Percentiles rank a stretch among this genome's conserved stretches.
These are phyloP conservation scores for Taeniopygia guttata DNA, from an alignment of 2,797 vertebrate species.

Conservation along the genomic window DNA sequence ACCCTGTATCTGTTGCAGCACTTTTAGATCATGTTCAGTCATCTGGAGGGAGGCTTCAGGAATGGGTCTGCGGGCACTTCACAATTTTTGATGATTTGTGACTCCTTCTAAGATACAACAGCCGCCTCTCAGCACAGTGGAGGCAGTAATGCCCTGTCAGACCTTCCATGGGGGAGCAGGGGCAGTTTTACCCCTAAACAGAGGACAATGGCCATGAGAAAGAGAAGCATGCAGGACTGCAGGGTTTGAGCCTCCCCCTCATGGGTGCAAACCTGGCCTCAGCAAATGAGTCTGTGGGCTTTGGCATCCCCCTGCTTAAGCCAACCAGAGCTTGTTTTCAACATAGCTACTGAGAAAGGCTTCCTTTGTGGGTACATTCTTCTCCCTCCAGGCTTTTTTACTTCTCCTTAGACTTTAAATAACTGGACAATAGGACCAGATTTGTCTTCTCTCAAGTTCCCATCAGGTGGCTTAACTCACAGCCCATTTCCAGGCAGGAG, in stretches of 20 bases:
- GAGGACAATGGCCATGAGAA: background rate
- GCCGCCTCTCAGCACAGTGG: rapidly evolving
- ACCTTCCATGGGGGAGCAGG: rapidly evolving
- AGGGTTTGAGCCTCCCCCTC: background rate
- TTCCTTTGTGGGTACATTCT: background rate
- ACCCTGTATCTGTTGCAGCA: background rate
- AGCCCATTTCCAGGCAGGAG: background rate
- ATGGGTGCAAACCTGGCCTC: background rate
- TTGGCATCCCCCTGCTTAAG: background rate
- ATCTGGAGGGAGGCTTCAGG: background rate
- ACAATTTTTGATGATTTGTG: background rate
- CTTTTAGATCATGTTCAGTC: background rate
- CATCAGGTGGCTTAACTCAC: background rate
- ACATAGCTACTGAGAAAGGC: background rate
- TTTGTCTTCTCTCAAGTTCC: background rate
- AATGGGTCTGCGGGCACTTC: background rate
- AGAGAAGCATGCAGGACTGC: rapidly evolving
- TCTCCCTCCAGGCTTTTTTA: background rate
- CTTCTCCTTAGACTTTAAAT: background rate
- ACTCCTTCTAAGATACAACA: rapidly evolving
- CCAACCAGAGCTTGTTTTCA: background rate
- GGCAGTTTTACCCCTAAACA: background rate
- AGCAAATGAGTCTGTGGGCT: background rate
- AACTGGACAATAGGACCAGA: background rate
- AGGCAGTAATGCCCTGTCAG: background rate